Conservation (phyloP, 2,888 invertebrate genomes). For the Tipula helvola region DNA sequence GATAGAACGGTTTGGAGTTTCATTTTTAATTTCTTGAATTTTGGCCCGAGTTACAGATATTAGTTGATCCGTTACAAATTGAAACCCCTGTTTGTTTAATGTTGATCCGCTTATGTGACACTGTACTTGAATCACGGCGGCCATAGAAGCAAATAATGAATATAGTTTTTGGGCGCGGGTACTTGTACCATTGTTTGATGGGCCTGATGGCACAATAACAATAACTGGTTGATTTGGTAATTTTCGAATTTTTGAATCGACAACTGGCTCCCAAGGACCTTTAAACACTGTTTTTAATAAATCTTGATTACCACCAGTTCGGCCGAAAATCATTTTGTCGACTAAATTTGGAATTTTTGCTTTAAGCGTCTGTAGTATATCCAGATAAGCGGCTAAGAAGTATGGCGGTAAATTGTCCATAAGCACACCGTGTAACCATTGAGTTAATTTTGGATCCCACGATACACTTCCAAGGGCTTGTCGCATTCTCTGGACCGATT, state of each 20-base stretch:
- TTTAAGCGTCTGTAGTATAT: constrained; percentile 60
- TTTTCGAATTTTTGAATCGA: constrained; percentile 47
- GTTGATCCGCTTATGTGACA: constrained; percentile 37
- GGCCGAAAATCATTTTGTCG: constrained; percentile 56
- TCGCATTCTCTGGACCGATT: constrained; percentile 51
- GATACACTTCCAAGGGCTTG: constrained; percentile 52
- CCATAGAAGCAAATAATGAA: constrained; percentile 49
- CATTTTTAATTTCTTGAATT: constrained; percentile 54
- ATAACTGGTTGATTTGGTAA: constrained; percentile 56
- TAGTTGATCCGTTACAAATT: constrained; percentile 47
- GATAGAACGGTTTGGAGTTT: constrained; percentile 55
- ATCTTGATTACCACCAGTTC: constrained; percentile 46
- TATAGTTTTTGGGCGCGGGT: constrained; percentile 57
- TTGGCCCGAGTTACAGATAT: constrained; percentile 53
- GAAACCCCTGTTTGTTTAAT: constrained; percentile 28
- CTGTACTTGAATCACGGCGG: constrained; percentile 51
- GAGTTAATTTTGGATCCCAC: constrained; percentile 61
- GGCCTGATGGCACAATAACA: constrained; percentile 46
- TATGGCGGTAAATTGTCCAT: constrained; percentile 52
- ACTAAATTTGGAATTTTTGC: constrained; percentile 56
- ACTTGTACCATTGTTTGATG: constrained; percentile 33
- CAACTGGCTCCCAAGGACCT: constrained; percentile 62
- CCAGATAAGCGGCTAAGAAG: constrained; percentile 60
- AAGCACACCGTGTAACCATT: constrained; percentile 64
- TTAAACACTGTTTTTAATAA: constrained; percentile 51